Evolutionary conservation across 1,140 invertebrate species (phyloP), one percentile per base, ranked within the genome.

Genomic region (Vanessa atalanta): DNA sequence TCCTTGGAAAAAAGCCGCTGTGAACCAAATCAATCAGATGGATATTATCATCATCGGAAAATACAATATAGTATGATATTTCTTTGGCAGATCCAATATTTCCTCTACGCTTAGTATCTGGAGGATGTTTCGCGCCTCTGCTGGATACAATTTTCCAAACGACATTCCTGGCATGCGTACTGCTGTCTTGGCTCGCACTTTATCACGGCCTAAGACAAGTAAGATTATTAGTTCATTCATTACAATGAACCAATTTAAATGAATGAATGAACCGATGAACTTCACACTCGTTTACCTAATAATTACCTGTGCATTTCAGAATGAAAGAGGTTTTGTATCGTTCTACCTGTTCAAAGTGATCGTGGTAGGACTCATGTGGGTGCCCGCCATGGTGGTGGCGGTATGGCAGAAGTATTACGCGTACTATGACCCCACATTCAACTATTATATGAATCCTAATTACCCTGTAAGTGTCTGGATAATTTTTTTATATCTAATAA

Each of bases 181-280:
- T 99, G 65, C 94, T 99, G 79, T 99, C 98, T 85, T 99, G 98
- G 98, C 94, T 99, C 6, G 97, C 97, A 82, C 95, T 98, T 68
- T 99, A 99, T 93, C 98, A 99, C 89, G 98, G 98, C 26, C 93
- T 99, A 15, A 93, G 98, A 86, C 98, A 99, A 95, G 97, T 98
- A 93, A 61, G 23, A 16, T n/a, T n/a, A 23, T 16, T 9, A n/a
- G 2, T 7, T 55, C 0, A 55, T 20, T n/a, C 3, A 37, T 37
- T 37, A 37, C 9, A 43, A 43, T 1, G 7, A 43, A 43, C 7
- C 37, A 9, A 43, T 43, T 43, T 43, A 43, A 43, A 37, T 37
- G 31, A 20, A 20, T 20, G 20, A 20, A 20, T 20, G 20, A 20
- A 20, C 20, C 7, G 31, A 37, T 7, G 37, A 9, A 43, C 7